Evolutionary conservation across 2,797 vertebrate species (phyloP).

Genomic region (Danio choprae): DNA sequence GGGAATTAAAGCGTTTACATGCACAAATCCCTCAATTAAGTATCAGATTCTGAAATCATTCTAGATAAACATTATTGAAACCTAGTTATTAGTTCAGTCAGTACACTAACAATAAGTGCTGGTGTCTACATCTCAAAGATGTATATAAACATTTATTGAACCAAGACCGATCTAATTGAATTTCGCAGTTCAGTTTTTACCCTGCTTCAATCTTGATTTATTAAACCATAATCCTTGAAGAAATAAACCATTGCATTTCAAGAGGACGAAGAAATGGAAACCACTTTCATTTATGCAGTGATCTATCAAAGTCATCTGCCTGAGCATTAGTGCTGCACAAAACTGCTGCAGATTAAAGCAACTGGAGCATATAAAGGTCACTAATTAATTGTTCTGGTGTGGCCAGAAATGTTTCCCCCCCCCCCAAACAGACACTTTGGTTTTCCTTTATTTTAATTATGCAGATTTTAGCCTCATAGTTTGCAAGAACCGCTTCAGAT

Average conservation of each 20-base stretch:
- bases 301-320: not conserved
- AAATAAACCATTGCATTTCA: not conserved
- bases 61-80: not conserved
- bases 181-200: not conserved
- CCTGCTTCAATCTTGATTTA: not conserved
- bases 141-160: not conserved
- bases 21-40: too few relatives aligned
- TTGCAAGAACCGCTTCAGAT: not conserved
- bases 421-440: not conserved
- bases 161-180: not conserved
- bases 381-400: not conserved
- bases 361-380: slow-evolving; percentile 10
- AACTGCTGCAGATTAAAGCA: slow-evolving; percentile 4
- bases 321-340: not conserved
- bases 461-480: not conserved
- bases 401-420: not conserved
- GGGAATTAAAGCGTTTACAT: too few relatives aligned
- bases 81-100: not conserved
- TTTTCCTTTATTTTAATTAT: not conserved
- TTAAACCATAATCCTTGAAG: not conserved
- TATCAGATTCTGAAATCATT: not conserved
- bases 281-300: not conserved
- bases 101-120: not conserved
- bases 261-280: not conserved
- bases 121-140: not conserved